Conservation (phyloP, 2,113 vertebrate species). For the Mystacornis crossleyi region DNA sequence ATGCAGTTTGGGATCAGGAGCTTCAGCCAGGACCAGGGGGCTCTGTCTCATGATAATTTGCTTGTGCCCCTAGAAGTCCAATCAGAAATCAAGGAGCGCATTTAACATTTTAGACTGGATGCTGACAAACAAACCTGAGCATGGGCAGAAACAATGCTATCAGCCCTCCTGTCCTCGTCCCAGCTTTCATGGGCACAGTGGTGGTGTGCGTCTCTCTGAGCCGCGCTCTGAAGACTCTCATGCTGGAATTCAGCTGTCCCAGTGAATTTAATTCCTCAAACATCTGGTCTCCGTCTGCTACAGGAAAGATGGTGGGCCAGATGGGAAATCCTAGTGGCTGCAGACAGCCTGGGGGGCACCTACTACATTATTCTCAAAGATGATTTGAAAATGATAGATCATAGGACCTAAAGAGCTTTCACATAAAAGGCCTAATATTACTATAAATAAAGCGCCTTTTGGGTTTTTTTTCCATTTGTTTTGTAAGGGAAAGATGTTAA, state of each 20-base stretch:
- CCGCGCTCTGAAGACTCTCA: background rate
- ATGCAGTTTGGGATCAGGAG: background rate
- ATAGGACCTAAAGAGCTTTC: background rate
- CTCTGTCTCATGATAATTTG: background rate
- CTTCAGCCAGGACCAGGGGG: background rate
- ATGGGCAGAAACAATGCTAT: background rate
- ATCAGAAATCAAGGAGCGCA: background rate
- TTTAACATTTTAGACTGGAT: background rate
- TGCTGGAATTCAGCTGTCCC: background rate
- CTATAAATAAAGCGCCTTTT: background rate
- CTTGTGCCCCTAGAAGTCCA: background rate
- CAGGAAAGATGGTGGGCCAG: constrained; percentile 10
- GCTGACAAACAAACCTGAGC: background rate
- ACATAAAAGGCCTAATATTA: background rate
- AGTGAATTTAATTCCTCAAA: constrained; percentile 5
- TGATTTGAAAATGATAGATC: background rate
- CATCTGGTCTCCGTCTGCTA: constrained; percentile 30
- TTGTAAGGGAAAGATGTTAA: background rate
- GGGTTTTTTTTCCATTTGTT: background rate
- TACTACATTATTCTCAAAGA: background rate
- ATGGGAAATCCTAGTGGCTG: constrained; percentile 10
- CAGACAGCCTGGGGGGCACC: background rate
- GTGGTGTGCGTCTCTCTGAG: background rate
- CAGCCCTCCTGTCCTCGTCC: background rate
- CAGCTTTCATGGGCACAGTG: background rate